A percentile compares a stretch with the other conserved stretches of the same genome.
Conservation (phyloP, 2,888 invertebrate genomes). For the Acanthoscelides obtectus region DNA sequence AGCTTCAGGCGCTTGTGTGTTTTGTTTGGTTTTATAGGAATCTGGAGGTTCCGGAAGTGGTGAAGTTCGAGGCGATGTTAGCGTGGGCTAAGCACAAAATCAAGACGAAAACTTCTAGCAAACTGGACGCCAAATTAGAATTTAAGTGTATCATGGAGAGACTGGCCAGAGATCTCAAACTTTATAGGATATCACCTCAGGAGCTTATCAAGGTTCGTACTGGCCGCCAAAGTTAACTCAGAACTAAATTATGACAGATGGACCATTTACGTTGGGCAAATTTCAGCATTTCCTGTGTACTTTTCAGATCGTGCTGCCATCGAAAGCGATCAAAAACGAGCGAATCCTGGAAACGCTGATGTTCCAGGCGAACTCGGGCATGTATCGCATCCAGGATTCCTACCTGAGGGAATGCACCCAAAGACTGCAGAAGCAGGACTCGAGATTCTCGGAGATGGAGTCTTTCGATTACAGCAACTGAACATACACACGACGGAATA, state of each 20-base stretch:
- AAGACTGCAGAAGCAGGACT: slow-evolving; percentile 83
- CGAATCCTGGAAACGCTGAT: slow-evolving; percentile 86
- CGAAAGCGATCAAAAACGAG: slow-evolving; percentile 90
- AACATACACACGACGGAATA: not conserved
- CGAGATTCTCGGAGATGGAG: slow-evolving; percentile 76
- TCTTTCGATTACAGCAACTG: slow-evolving; percentile 64
- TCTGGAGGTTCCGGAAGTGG: slow-evolving; percentile 81
- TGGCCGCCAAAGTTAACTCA: too few species aligned
- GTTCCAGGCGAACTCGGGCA: slow-evolving; percentile 90
- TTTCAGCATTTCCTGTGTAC: not conserved
- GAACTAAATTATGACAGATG: too few species aligned
- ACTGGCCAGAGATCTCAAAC: slow-evolving; percentile 79
- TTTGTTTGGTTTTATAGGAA: slow-evolving; percentile 55
- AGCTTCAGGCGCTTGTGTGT: too few species aligned
- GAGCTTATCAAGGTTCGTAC: slow-evolving; percentile 77
- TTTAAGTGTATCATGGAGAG: slow-evolving; percentile 92
- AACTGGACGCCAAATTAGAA: slow-evolving; percentile 81
- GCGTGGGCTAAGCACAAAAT: slow-evolving; percentile 85
- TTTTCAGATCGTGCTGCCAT: slow-evolving; percentile 75
- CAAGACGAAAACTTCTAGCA: slow-evolving; percentile 70
- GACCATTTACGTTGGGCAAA: not conserved
- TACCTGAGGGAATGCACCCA: slow-evolving; percentile 84
- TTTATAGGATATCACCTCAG: slow-evolving; percentile 87
- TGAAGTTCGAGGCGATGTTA: slow-evolving; percentile 91
- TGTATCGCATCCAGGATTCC: slow-evolving; percentile 86